Evolutionary conservation across 1,140 invertebrate species (phyloP), one percentile per base, ranked within the genome.

Genomic region (Pseudomyrmex pallidus): DNA sequence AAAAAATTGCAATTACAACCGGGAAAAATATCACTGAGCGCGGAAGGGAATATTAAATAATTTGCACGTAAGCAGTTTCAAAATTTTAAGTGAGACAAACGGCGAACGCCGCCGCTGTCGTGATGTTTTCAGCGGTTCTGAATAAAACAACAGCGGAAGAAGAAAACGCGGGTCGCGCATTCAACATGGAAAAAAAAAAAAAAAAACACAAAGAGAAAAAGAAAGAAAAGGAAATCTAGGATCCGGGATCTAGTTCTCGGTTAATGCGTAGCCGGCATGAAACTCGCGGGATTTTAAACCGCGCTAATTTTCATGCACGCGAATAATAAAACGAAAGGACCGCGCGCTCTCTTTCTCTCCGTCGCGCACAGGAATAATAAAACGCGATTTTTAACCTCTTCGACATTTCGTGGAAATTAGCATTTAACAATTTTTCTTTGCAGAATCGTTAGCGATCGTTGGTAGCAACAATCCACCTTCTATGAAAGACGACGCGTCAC

Each of bases 81-180:
- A 59, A 72, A 70, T 80, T 80, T 48, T 12, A 80, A 72, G 66
- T 72, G 76, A 70, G 56, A 80, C 67, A 80, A 80, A 68, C 50
- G 44, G 76, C 76, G 67, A 17, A 15, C 73, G 59, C 35, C 10
- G 54, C 61, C 56, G 35, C 35, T 15, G 54, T 72, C 56, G 35
- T 59, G 66, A 80, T 72, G 48, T 72, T 72, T 80, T 80, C 54
- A 78, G 22, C 13, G 54, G 17, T 22, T 68, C 20, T 70, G 64
- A 70, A 70, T 80, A 72, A 80, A 72, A 15, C 56, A 72, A 35
- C 35, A 25, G 20, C 66, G 76, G 44, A 59, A 72, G 66, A 59
- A 80, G 63, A 48, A 67, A 80, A 80, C 35, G 13, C 63, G 20
- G 2, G 1, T 25, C 61, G n/a, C 12, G 44, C 35, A 22, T 80